Evolutionary conservation across 2,888 invertebrate genomes (phyloP).

Genomic region (Pristionchus entomophagus): DNA sequence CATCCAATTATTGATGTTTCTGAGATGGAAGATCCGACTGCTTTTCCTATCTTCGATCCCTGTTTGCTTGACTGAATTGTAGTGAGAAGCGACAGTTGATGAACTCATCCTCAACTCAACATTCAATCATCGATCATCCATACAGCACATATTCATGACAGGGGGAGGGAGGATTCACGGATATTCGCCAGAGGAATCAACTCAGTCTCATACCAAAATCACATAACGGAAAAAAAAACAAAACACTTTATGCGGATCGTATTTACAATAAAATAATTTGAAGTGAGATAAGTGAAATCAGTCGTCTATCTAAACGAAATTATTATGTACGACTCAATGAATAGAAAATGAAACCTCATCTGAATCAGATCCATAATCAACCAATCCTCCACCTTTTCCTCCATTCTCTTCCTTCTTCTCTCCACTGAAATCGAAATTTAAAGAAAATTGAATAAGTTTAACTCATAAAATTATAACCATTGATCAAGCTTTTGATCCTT

Average conservation of each 20-base stretch:
- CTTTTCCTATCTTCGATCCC: slow-evolving; percentile 87
- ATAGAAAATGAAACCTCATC: too few species aligned
- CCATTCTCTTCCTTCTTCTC: neutral
- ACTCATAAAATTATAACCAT: too few species aligned
- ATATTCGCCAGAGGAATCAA: neutral
- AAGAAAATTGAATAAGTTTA: too few species aligned
- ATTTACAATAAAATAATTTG: neutral
- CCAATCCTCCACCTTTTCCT: neutral
- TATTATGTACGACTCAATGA: neutral
- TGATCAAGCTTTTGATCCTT: too few species aligned
- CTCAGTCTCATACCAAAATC: neutral
- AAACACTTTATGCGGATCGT: neutral
- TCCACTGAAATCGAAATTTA: neutral
- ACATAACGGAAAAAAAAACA: neutral
- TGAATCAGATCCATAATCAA: neutral
- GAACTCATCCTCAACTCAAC: slow-evolving; percentile 60
- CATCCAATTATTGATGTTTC: slow-evolving; percentile 99
- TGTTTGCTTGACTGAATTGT: slow-evolving; percentile 90
- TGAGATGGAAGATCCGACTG: slow-evolving; percentile 91
- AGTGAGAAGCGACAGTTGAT: slow-evolving; percentile 88
- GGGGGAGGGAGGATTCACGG: too few species aligned
- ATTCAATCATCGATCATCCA: neutral
- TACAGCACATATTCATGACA: neutral
- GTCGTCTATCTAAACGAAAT: neutral
- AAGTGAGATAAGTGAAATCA: neutral